Conservation (phyloP, 1,140 invertebrate genomes). For the Rhagoletis pomonella region DNA sequence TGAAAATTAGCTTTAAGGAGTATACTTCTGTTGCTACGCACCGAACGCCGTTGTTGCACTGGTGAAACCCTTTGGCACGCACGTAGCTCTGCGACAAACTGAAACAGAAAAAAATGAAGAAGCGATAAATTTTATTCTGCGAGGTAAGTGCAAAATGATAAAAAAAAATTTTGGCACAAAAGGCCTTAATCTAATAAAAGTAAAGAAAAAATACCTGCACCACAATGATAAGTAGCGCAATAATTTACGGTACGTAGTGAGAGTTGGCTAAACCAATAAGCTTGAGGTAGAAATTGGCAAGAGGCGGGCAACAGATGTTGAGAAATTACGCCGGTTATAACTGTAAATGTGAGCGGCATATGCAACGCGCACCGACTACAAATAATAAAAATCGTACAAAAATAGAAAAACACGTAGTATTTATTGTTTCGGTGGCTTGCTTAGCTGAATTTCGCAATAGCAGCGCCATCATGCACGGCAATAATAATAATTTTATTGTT, state of each 20-base stretch:
- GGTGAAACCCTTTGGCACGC: constrained; percentile 41
- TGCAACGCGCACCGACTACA: not conserved
- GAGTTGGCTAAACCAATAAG: not conserved
- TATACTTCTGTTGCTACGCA: not conserved
- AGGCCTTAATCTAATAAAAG: constrained; percentile 10
- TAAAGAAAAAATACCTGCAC: too few species aligned
- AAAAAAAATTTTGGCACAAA: constrained; percentile 31
- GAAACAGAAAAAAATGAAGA: not conserved
- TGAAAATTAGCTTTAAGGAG: constrained; percentile 25
- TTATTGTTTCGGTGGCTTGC: constrained; percentile 1
- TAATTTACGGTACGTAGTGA: not conserved
- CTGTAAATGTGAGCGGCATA: not conserved
- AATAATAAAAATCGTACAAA: not conserved
- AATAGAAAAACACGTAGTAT: not conserved
- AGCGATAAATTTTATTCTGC: constrained; percentile 29
- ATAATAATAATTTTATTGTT: constrained; percentile 54
- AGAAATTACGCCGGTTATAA: not conserved
- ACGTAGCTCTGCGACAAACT: constrained; percentile 6
- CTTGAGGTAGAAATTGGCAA: too few species aligned
- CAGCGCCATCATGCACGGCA: constrained; percentile 36
- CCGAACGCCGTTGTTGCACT: not conserved
- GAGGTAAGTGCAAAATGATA: not conserved
- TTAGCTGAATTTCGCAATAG: not conserved
- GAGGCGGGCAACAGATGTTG: too few species aligned
- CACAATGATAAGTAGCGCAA: constrained; percentile 27